Base-by-base conservation (phyloP, 2,797 vertebrate genomes). In the Gymnothorax javanicus region DNA sequence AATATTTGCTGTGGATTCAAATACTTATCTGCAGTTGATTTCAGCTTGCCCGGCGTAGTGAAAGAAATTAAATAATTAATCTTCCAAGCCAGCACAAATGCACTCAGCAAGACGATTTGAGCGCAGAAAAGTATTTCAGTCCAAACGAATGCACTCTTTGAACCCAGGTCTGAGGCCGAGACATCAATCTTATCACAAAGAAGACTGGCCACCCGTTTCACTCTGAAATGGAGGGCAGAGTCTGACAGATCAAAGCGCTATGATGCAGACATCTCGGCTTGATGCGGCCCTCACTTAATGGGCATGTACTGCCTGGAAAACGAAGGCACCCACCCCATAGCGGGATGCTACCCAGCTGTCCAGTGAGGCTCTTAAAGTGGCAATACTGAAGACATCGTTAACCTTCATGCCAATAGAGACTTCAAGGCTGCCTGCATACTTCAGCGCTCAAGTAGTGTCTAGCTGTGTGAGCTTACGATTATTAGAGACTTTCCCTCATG, bases 331-430 rank as follows among this genome's bases (percentile, higher is more conserved):
- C 33, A 98, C 98, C 97, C 97, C 97, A 97, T 96, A 97, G 97
- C 96, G 98, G 98, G 97, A 95, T 97, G 97, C 97, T 98, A 98
- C 97, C 98, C 98, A 98, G 99, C 96, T 97, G 98, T 98, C 98
- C 96, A 96, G 98, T 98, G 99, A 98, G 99, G 99, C 3, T 97
- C 99, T 99, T 99, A 99, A 99, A 98, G 97, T 98, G 98, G 98
- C 99, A 99, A 99, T 99, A 99, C 99, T 98, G 98, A 99, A 97
- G 98, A 99, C 98, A 97, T 97, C 97, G 99, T 98, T 97, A 97
- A 97, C 99, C 98, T 97, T 98, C 98, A 97, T 97, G 97, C 98
- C 97, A 99, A 97, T 99, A 97, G 98, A 97, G 99, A 97, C 97
- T 97, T 99, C 97, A 99, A 98, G 98, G 98, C 97, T 99, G 97